These are phyloP conservation scores for Corythornis vintsioides DNA, from an alignment of 2,113 vertebrate genomes.

Conservation along the genomic window DNA sequence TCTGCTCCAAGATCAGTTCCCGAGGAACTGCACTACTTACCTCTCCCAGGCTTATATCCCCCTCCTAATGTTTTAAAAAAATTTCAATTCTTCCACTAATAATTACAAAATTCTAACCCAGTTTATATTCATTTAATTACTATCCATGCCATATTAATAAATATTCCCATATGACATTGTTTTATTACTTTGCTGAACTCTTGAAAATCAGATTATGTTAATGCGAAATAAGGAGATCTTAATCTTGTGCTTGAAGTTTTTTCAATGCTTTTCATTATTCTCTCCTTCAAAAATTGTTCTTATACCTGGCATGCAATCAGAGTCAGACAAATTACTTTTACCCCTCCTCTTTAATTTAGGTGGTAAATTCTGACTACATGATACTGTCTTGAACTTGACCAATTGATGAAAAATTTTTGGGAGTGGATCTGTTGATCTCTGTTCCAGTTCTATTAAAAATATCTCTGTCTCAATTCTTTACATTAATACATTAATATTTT, in stretches of 20 bases:
- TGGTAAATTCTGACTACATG: not conserved
- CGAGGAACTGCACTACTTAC: not conserved
- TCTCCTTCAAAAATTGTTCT: not conserved
- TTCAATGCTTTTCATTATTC: not conserved
- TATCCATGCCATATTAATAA: not conserved
- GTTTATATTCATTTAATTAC: not conserved
- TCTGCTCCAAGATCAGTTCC: not conserved
- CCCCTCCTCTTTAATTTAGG: not conserved
- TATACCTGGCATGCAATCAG: fast-evolving
- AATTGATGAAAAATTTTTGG: not conserved
- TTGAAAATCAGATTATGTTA: not conserved
- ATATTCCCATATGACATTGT: fast-evolving
- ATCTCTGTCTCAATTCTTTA: not conserved
- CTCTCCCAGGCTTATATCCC: not conserved
- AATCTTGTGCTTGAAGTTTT: not conserved
- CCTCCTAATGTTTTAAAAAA: not conserved
- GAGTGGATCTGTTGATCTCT: not conserved
- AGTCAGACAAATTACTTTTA: not conserved
- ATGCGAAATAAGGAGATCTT: not conserved
- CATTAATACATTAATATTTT: not conserved
- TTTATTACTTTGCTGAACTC: not conserved
- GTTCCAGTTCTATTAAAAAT: not conserved
- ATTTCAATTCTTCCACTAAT: not conserved
- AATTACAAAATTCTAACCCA: not conserved
- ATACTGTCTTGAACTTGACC: not conserved